These are phyloP conservation scores for Uria lomvia DNA, from an alignment of 2,113 vertebrate species.

Conservation along the genomic window DNA sequence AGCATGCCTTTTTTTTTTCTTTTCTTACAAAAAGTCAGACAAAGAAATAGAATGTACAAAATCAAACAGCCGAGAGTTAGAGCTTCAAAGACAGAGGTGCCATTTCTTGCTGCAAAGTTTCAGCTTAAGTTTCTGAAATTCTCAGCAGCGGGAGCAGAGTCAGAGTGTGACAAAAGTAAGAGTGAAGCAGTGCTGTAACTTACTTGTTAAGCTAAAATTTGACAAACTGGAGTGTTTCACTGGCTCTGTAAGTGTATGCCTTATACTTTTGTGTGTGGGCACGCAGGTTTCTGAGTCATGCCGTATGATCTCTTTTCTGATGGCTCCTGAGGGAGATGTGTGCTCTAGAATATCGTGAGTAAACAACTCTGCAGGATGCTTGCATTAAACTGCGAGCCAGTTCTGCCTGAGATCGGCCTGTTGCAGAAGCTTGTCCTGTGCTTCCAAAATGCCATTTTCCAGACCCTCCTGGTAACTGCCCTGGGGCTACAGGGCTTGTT, in stretches of 20 bases:
- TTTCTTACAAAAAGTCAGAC: background rate
- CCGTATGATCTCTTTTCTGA: background rate
- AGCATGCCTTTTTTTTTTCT: background rate
- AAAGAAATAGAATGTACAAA: background rate
- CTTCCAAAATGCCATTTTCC: background rate
- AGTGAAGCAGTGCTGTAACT: background rate
- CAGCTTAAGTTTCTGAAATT: background rate
- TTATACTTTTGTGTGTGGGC: background rate
- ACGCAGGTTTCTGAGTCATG: background rate
- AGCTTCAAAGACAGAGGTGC: background rate
- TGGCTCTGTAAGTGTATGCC: background rate
- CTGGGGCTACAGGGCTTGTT: background rate
- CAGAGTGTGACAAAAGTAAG: background rate
- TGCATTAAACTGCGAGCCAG: background rate
- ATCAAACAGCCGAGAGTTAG: accelerated
- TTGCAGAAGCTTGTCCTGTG: background rate
- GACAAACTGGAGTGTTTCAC: background rate
- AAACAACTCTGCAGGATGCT: background rate
- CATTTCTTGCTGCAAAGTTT: background rate
- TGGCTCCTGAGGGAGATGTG: background rate
- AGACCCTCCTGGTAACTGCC: background rate
- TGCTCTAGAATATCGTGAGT: background rate
- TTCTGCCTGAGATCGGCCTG: background rate
- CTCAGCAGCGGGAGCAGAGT: background rate
- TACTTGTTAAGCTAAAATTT: background rate